Evolutionary conservation across 2,113 vertebrate genomes (phyloP), one percentile per base, ranked within the genome.

Genomic region (Albula glossodonta): DNA sequence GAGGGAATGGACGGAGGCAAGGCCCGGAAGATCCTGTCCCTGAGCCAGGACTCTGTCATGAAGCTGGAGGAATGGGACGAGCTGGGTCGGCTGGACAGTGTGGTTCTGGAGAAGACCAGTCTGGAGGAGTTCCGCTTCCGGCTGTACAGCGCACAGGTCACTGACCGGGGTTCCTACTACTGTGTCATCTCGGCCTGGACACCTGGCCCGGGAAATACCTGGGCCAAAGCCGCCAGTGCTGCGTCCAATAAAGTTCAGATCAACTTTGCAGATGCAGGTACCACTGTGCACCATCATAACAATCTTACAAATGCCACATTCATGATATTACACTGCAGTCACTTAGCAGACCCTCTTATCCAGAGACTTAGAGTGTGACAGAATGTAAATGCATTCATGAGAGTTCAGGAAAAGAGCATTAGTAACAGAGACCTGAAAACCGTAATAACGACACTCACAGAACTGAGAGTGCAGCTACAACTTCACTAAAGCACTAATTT

Each of bases 131-230:
- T 98, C 87, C 96, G 95, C 83, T 99, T 99, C 85, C 95, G 97
- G 13, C 95, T 99, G 90, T 96, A 96, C 0, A 96, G 97, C 49
- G 97, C 96, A 0, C 98, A 99, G 94, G 86, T 97, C 87, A 96
- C 96, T 0, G 98, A 99, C 12, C 92, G 96, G 0, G 98, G 98
- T 12, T 94, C 93, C 1, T 99, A 99, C 92, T 98, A 95, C 93
- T 99, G 98, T 12, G 80, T 96, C 22, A 94, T 99, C 85, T 96
- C 97, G 0, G 97, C 97, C 0, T 99, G 96, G 96, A 98, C 96
- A 0, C 97, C 96, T 0, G 96, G 96, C 1, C 92, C 95, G 1
- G 92, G 92, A 0, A 91, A 94, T 25, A 90, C 95, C 31, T 99
- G 98, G 98, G 96, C 91, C 10, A 95, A 92, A 84, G 95, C 94